Evolutionary conservation across 2,113 vertebrate genomes (phyloP), one percentile per base, ranked within the genome.

Genomic region (Stegastes partitus): DNA sequence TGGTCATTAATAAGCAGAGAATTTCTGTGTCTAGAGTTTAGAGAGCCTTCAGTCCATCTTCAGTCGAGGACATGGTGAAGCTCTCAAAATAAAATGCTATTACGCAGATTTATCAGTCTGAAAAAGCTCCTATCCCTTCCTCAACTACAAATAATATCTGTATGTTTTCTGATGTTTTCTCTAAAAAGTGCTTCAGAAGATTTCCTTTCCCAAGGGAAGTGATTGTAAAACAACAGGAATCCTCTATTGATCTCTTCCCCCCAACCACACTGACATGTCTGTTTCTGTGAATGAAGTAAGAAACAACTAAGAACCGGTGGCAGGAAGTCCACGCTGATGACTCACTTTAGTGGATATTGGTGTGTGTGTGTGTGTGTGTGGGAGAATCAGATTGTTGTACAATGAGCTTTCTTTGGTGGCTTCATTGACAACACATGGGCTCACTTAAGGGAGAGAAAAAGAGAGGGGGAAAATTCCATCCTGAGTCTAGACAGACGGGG

Each of bases 351-450:
- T 79, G 63, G 49, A n/a, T n/a, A n/a, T n/a, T n/a, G n/a, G 79
- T 68, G 79, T 67, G 47, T 59, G 54, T 58, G 54, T 59, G 37
- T 22, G 51, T 44, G 69, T 26, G 75, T 68, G 47, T 21, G 62
- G 55, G 82, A 57, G 74, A 83, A 79, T 83, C 62, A 87, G 63
- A 89, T 83, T 90, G 91, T 90, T 89, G 74, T 74, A 91, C 89
- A 93, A 85, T 90, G 86, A 83, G 81, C 80, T 91, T 91, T 92
- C 89, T 91, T 86, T 83, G 79, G 92, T 90, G 92, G 92, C 93
- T 94, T 94, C 86, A 86, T 94, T 94, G 92, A 94, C 92, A 95
- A 94, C 94, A 93, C 79, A 92, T 95, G 91, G 84, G 90, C 89
- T 93, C 94, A 92, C 79, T 90, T 92, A 90, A 78, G 80, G 64